Percentiles rank a stretch among this genome's conserved stretches.
Conservation (phyloP, 2,888 invertebrate genomes). For the Mantis religiosa region DNA sequence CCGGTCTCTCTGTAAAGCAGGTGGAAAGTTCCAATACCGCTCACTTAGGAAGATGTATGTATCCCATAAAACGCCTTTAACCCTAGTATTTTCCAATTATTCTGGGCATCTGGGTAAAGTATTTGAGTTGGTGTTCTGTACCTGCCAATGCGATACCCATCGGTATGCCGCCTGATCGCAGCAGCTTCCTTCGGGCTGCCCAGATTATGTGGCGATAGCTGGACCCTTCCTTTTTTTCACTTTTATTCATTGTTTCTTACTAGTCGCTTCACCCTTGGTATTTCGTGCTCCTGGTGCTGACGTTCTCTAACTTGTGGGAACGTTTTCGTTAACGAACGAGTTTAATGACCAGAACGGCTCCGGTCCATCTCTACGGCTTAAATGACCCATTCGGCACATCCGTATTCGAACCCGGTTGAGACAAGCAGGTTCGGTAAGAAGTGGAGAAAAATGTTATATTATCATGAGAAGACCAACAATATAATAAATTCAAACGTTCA, state of each 20-base stretch:
- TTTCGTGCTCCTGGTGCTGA: neutral
- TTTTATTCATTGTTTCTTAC: neutral
- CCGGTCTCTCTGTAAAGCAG: neutral
- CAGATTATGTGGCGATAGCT: neutral
- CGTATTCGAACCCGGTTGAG: neutral
- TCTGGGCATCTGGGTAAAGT: neutral
- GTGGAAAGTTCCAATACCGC: neutral
- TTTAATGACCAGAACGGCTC: neutral
- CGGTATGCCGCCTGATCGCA: neutral
- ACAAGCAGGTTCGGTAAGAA: neutral
- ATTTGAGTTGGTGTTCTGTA: neutral
- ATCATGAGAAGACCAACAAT: too few species aligned
- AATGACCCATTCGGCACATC: neutral
- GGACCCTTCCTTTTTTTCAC: neutral
- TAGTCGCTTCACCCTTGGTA: neutral
- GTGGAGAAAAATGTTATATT: neutral
- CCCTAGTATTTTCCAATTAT: neutral
- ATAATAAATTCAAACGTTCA: too few species aligned
- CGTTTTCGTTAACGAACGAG: neutral
- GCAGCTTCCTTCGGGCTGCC: neutral
- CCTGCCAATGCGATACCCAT: neutral
- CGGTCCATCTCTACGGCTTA: neutral
- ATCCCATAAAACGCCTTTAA: neutral
- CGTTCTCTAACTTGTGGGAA: neutral
- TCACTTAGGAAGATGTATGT: neutral